These are phyloP conservation scores for Pediacus dermestoides DNA, from an alignment of 2,888 invertebrate genomes.

Conservation along the genomic window DNA sequence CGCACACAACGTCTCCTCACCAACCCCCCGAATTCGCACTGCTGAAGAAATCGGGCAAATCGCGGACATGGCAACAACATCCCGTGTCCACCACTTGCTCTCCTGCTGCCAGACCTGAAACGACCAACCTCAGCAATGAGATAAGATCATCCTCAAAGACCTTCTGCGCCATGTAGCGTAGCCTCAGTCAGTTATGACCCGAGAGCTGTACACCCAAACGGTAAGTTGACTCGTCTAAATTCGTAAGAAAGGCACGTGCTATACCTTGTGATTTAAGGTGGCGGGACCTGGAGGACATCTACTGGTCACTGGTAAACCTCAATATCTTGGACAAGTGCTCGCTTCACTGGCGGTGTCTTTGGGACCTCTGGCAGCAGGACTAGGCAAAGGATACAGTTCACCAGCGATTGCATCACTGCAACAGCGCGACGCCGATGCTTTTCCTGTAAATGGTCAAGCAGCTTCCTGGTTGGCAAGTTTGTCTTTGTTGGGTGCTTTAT, in stretches of 20 bases:
- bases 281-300: conserved; percentile 43
- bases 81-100: conserved; percentile 13
- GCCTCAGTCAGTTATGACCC: conserved; percentile 36
- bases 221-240: conserved; percentile 20
- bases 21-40: conserved; percentile 26
- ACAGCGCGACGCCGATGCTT: conserved; percentile 57
- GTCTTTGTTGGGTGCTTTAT: conserved; percentile 73
- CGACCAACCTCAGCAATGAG: conserved; percentile 8
- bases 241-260: conserved; percentile 1
- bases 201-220: conserved; percentile 44
- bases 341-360: conserved; percentile 76
- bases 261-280: conserved; percentile 30
- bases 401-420: conserved; percentile 75
- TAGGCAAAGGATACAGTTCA: conserved; percentile 79
- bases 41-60: conserved; percentile 25
- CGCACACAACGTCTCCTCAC: conserved; percentile 16
- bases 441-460: conserved; percentile 68
- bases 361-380: conserved; percentile 74
- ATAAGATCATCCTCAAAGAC: conserved; percentile 8
- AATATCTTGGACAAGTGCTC: conserved; percentile 59
- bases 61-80: conserved; percentile 18
- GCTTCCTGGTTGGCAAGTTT: conserved; percentile 80
- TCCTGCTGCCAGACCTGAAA: conserved; percentile 12
- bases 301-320: conserved; percentile 42
- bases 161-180: conserved; percentile 27